These are phyloP conservation scores for Anastrepha ludens DNA, from an alignment of 1,140 invertebrate species.

Conservation along the genomic window DNA sequence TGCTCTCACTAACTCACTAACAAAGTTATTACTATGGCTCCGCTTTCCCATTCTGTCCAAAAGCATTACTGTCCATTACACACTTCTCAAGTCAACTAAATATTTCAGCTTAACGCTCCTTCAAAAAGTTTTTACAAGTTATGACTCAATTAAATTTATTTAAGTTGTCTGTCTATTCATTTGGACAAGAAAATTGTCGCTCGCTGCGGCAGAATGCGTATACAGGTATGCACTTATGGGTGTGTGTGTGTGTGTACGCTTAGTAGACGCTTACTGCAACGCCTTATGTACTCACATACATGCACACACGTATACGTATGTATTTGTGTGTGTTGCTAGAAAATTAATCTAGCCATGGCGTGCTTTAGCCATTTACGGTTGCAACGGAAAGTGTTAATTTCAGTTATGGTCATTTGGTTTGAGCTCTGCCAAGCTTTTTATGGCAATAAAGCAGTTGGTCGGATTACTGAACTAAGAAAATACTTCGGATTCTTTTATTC, in stretches of 20 bases:
- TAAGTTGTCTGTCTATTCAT: not conserved
- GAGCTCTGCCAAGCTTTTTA: not conserved
- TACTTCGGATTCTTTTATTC: conserved; percentile 21
- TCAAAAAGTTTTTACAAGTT: not conserved
- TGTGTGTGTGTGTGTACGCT: too few relatives aligned
- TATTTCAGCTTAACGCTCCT: not conserved
- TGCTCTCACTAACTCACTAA: not conserved
- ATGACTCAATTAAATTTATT: conserved; percentile 44
- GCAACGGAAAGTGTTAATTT: conserved; percentile 29
- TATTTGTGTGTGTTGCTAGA: conserved; percentile 1
- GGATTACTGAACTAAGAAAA: not conserved
- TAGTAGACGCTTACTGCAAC: not conserved
- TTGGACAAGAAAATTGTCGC: not conserved
- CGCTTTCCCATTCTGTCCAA: not conserved
- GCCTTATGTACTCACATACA: not conserved
- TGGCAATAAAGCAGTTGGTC: not conserved
- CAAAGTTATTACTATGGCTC: not conserved
- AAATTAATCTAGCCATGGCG: conserved; percentile 30
- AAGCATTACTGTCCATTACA: not conserved
- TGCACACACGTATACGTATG: not conserved
- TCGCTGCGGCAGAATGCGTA: not conserved
- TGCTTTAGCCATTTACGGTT: conserved; percentile 5
- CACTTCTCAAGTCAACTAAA: not conserved
- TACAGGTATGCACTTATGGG: too few relatives aligned
- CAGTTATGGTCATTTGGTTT: conserved; percentile 36